These are phyloP conservation scores for Epinotia ramella DNA, from an alignment of 2,888 invertebrate genomes.

Conservation along the genomic window DNA sequence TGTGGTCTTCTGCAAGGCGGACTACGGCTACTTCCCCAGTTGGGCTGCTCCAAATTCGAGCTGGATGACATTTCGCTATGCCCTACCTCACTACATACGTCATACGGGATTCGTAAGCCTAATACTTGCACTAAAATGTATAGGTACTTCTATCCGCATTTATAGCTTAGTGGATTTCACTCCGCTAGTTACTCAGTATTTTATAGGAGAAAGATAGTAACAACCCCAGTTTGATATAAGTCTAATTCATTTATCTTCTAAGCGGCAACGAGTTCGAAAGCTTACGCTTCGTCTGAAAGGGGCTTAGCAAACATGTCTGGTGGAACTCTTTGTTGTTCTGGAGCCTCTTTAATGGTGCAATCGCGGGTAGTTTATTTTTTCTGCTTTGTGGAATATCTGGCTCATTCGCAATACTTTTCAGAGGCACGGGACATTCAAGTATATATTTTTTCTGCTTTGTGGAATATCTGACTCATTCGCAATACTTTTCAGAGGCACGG, in stretches of 20 bases:
- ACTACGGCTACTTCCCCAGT: too few species aligned
- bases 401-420: too few species aligned
- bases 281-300: constrained; percentile 15
- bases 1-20: too few species aligned
- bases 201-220: neutral
- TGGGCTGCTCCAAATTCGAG: too few species aligned
- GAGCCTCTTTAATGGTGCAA: constrained; percentile 2
- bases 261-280: neutral
- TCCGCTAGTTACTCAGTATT: neutral
- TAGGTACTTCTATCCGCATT: neutral
- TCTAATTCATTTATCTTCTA: neutral
- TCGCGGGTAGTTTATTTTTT: neutral
- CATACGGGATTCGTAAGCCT: too few species aligned
- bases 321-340: neutral
- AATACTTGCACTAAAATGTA: neutral
- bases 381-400: neutral
- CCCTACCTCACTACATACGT: too few species aligned
- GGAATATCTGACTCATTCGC: neutral
- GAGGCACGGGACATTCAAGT: too few species aligned
- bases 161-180: constrained; percentile 7
- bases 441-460: too few species aligned
- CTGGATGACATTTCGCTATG: too few species aligned
- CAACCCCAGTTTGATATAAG: neutral
- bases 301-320: constrained; percentile 7
- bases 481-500: neutral